Base-by-base conservation (phyloP, 2,113 vertebrate genomes). In the Propithecus coquereli region DNA sequence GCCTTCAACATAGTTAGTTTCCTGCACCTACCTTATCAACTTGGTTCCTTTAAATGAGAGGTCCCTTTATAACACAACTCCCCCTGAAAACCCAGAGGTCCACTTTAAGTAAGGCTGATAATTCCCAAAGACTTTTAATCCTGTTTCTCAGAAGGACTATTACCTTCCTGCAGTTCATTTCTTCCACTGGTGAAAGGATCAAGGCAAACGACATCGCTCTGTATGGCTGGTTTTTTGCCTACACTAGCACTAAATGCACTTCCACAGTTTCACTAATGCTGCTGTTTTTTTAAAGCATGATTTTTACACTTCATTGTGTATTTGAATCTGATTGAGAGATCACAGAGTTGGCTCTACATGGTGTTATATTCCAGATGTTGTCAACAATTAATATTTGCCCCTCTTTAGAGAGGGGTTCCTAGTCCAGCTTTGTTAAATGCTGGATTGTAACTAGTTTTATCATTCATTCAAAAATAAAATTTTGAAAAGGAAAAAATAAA, bases 31-130 rank as follows among this genome's bases (percentile, higher is more conserved):
- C 37, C 57, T 96, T 94, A 96, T 95, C 73, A 74, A 57, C 37
- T 71, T 68, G 59, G 65, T 52, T 88, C 76, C 65, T 85, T 85
- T 59, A 82, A 94, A 94, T 94, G 68, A 96, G 76, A 76, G 17
- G 37, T n/a, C 40, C 88, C 73, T 91, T 91, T 94, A 89, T 61
- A 89, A 82, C 54, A 63, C 88, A 96, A 50, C 43, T 70, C 50
- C 70, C 57, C 59, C 2, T 37, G 84, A 59, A 91, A 96, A 90
- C 47, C 54, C 79, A 83, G 30, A 50, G 87, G 73, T 23, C 81
- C 20, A 25, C 63, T 92, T 77, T 50, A 68, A 79, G 32, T 83
- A 54, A 22, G 30, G 87, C 90, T 87, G 87, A 70, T 94, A 88
- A 95, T 74, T 84, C 79, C 87, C 50, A 40, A 40, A 90, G 80